Evolutionary conservation across 2,797 vertebrate genomes (phyloP), one percentile per base, ranked within the genome.

Genomic region (Adelosebastes latens): DNA sequence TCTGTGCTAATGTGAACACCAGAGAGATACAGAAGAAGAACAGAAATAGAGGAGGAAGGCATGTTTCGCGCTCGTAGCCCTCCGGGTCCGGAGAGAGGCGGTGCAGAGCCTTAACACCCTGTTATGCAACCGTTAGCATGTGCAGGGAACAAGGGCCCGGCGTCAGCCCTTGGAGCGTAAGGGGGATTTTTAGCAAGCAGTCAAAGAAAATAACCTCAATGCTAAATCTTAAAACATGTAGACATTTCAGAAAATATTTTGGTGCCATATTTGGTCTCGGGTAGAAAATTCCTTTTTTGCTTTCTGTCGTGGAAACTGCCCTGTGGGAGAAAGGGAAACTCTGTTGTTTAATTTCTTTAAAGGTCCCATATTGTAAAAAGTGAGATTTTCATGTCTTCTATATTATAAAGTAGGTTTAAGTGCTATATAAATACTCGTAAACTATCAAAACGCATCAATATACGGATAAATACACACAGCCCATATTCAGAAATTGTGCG

Each of bases 111-210:
- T 24, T 58, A 20, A 73, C 74, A 63, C 55, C 24, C 60, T 63
- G 77, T 90, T 87, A 89, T 63, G 79, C 49, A 91, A 89, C 55
- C 4, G 70, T 66, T 75, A 36, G 72, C 56, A 69, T 79, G 72
- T 84, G 79, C 75, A 27, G 60, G 14, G 42, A 77, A 77, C 72
- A 25, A 53, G 73, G 31, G 34, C 39, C 65, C 72, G 34, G 42
- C 12, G 4, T 76, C 69, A 42, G 34, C 72, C 58, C 68, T 68
- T 55, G 39, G 70, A 72, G 71, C 62, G 20, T 8, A 1, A 25
- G 13, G 59, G n/a, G 24, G 3, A 5, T 46, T 36, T 75, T 80
- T 58, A 49, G 25, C 1, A 56, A 60, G 71, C n/a, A 55, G 69
- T 75, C 56, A 29, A 76, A 66, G 39, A 67, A 70, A 76, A 66